Base-by-base conservation (phyloP, 64 coral and sea anemone genomes). In the Hydrozoanthus tunicans region DNA sequence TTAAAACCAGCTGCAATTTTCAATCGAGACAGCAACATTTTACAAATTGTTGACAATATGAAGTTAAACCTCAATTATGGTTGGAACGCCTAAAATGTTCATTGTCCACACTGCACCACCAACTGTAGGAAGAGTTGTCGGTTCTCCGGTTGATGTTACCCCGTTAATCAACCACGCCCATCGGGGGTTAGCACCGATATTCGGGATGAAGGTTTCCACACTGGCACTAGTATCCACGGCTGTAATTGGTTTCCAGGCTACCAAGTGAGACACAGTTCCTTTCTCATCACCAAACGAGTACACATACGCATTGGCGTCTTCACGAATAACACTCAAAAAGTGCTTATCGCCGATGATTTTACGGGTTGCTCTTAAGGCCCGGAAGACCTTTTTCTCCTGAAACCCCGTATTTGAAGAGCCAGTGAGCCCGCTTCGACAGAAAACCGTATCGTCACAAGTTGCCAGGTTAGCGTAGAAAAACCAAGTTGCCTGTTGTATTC, bases 401-500 rank as follows among this genome's bases (percentile, higher is more conserved):
- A 78, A 78, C 3, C 76, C 76, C 51, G 76, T 78, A 7, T 32
- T 51, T 7, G 53, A 52, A 56, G 76, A 78, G 3, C 76, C 78
- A 3, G 78, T 80, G n/a, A 80, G 23, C 4, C 78, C 78, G 25
- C 78, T 80, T 58, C 78, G 58, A 11, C 78, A 80, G 78, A 80
- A 80, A 62, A 80, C 78, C 26, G 24, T 80, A 62, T 58, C 6
- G 25, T 80, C 58, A 9, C 78, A 80, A 7, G n/a, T 80, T 80
- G 17, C 78, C 58, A 24, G 15, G 23, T 80, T 80, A 6, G 78
- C 78, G 56, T 80, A 80, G 78, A 80, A 80, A 80, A 80, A 80
- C 78, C 78, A 80, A 80, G 78, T 80, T 23, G 78, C 78, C 58
- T 80, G 78, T 57, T 80, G 78, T 60, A 80, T n/a, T 62, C 78